Base-by-base conservation (phyloP, 1,140 invertebrate genomes). In the Papilio glaucus region DNA sequence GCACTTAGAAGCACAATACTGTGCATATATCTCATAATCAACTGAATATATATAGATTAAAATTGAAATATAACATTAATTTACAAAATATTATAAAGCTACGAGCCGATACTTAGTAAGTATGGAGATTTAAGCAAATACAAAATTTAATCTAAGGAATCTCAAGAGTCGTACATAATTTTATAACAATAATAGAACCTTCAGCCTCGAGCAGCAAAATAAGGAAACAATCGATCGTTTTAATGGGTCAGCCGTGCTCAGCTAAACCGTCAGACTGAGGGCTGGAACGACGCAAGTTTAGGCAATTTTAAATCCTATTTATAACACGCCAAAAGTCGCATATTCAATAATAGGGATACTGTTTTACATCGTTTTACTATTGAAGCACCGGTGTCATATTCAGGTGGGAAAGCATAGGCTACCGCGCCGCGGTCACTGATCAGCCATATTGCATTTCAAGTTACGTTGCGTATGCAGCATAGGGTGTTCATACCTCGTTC, bases 221-320 rank as follows among this genome's bases (percentile, higher is more conserved):
- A 89, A 91, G 89, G 89, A 92, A 92, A 92, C 89, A 91, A 92
- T 92, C 90, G 90, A 92, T 92, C 85, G 90, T 89, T 90, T 90
- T 90, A 90, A 92, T 92, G 89, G 90, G 90, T 92, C 89, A 91
- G 80, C 80, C 89, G 85, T 81, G 89, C 87, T 85, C 86, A 81
- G 85, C 80, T 91, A 90, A 91, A 90, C 89, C 89, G 81, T 83
- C 85, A 77, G 72, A 73, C 83, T 80, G 82, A 82, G 88, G 89
- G 84, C 85, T 87, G 81, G 76, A 60, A 78, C 71, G 76, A 41
- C 61, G 42, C 67, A 62, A 39, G 74, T 79, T 81, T 79, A 79
- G 68, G 65, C 77, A 83, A 88, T 83, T 80, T 81, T 87, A 81
- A 82, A 73, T 87, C 86, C 77, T 91, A 91, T 86, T 80, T 71